Evolutionary conservation across 2,888 invertebrate species (phyloP), one percentile per base, ranked within the genome.

Genomic region (Hypena proboscidalis): DNA sequence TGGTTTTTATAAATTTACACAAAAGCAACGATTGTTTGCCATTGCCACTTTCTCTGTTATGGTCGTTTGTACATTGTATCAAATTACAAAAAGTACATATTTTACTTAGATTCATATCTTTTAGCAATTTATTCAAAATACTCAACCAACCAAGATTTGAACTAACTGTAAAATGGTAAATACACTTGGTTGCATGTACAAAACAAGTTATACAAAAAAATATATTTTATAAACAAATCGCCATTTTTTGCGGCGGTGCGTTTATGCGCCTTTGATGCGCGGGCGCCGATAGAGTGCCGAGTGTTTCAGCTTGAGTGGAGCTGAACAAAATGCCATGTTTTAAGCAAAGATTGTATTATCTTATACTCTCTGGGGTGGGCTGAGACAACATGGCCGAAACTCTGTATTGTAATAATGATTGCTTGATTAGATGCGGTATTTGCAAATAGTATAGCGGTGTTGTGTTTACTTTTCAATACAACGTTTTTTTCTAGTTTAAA

Each of bases 341-440:
- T 60, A 57, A 23, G 31, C 39, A 17, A 29, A 48, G 56, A 46
- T 58, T 51, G 62, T 11, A 19, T 35, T 20, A 48, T n/a, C n/a
- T n/a, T n/a, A 34, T 37, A 31, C 26, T 2, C 62, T 45, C 51
- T 44, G 50, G 76, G 82, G 82, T 79, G 82, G 81, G 50, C 80
- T 52, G 19, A 46, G 38, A 60, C 23, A 36, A 40, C 2, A 6
- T 11, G 7, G 26, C 26, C 13, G 19, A 11, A 5, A 4, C 5
- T 22, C 19, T 8, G 51, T 46, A 48, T 49, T 61, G 44, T 46
- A 52, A 51, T 65, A 52, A 58, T 62, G 68, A 67, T 60, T 67
- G 67, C 58, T 41, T 38, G 15, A 38, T 46, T 44, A 43, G 51
- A 43, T 40, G 32, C 45, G 45, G 42, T 47, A 30, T 35, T 35